Conservation (phyloP, 2,113 vertebrate species). For the Eidolon helvum region DNA sequence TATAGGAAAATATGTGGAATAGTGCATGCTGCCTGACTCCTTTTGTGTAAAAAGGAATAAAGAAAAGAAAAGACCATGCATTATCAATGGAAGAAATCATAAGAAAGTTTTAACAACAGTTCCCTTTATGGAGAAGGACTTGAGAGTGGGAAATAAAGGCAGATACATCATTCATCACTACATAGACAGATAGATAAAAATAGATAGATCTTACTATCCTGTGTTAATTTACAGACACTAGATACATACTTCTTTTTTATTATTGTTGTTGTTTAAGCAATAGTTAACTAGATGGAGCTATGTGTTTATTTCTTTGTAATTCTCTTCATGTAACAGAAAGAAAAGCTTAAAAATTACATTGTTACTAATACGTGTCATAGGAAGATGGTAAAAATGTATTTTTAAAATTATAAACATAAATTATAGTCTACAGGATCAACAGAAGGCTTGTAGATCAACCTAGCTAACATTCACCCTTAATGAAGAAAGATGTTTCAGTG, state of each 20-base stretch:
- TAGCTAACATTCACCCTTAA: neutral
- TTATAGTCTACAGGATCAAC: neutral
- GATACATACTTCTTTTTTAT: neutral
- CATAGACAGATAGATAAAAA: neutral
- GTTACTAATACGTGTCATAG: neutral
- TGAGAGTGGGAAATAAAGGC: neutral
- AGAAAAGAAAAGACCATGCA: neutral
- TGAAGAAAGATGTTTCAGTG: neutral
- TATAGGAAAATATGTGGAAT: neutral
- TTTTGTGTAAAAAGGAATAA: neutral
- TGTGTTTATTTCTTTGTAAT: neutral
- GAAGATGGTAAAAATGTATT: neutral
- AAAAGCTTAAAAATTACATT: neutral
- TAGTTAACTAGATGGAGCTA: neutral
- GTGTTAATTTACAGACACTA: neutral
- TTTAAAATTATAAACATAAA: neutral
- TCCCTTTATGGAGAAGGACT: neutral
- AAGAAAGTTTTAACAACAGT: neutral
- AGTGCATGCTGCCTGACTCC: neutral
- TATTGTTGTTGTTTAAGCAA: neutral
- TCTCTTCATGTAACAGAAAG: slow-evolving; percentile 6
- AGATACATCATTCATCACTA: neutral
- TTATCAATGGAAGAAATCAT: neutral
- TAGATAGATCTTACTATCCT: neutral
- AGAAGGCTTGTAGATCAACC: neutral